Conservation (phyloP, 2,888 invertebrate genomes). For the Hemaris fuciformis region DNA sequence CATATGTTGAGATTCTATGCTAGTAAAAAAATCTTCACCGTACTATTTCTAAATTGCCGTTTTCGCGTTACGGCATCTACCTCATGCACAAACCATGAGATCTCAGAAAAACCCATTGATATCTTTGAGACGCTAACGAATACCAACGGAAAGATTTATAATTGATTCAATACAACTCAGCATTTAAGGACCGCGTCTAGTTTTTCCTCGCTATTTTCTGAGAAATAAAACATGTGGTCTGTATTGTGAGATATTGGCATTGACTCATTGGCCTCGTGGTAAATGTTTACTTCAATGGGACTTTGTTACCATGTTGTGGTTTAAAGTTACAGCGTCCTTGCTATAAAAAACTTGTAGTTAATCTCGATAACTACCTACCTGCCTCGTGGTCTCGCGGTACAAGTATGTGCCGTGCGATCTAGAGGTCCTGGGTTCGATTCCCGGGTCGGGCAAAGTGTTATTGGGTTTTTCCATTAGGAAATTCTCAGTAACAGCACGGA, state of each 20-base stretch:
- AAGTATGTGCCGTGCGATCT: too few species aligned
- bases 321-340: not conserved
- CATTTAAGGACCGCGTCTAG: slow-evolving; percentile 11
- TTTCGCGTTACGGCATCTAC: too few species aligned
- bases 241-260: slow-evolving; percentile 12
- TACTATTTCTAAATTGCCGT: too few species aligned
- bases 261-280: slow-evolving; percentile 12
- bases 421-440: too few species aligned
- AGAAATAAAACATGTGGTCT: slow-evolving; percentile 29
- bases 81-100: not conserved
- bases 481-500: too few species aligned
- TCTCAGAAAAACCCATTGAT: not conserved
- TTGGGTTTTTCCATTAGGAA: too few species aligned
- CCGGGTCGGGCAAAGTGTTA: too few species aligned
- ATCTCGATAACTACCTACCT: too few species aligned
- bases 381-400: too few species aligned
- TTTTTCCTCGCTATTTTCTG: slow-evolving; percentile 31
- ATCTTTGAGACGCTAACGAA: not conserved
- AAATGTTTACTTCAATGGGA: slow-evolving; percentile 10
- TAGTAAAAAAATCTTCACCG: too few species aligned
- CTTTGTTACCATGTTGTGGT: slow-evolving; percentile 3
- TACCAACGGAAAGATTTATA: slow-evolving; percentile 11
- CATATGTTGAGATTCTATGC: too few species aligned
- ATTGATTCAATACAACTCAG: slow-evolving; percentile 9
- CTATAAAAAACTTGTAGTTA: not conserved